A percentile compares a stretch with the other conserved stretches of the same genome.
Conservation (phyloP, 2,888 invertebrate genomes). For the Apantesis nais region DNA sequence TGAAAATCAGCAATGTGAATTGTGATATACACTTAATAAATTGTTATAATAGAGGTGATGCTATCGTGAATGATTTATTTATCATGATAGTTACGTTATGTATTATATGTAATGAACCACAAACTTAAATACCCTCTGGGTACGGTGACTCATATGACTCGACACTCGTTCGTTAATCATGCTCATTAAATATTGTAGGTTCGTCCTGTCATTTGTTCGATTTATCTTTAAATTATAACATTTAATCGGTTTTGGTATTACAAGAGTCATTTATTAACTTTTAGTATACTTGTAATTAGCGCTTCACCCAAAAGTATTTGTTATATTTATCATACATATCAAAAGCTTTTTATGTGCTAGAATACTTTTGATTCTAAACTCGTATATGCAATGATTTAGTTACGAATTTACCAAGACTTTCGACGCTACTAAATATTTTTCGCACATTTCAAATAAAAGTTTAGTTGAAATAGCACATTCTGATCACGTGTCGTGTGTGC, state of each 20-base stretch:
- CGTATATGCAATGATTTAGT: neutral
- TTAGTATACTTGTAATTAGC: neutral
- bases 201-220: neutral
- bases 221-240: neutral
- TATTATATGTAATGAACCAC: neutral
- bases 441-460: constrained; percentile 47
- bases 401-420: neutral
- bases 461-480: constrained; percentile 47
- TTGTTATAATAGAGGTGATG: neutral
- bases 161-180: neutral
- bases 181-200: neutral
- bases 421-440: constrained; percentile 38
- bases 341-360: neutral
- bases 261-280: neutral
- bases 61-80: neutral
- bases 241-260: neutral
- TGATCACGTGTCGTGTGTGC: constrained; percentile 55
- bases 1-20: neutral
- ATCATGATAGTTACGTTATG: neutral
- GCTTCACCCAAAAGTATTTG: neutral
- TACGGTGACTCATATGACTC: neutral
- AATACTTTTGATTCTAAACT: neutral
- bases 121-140: neutral
- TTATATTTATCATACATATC: no score
- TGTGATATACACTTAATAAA: neutral